These are phyloP conservation scores for Pangasius djambal DNA, from an alignment of 2,797 vertebrate genomes.

Conservation along the genomic window DNA sequence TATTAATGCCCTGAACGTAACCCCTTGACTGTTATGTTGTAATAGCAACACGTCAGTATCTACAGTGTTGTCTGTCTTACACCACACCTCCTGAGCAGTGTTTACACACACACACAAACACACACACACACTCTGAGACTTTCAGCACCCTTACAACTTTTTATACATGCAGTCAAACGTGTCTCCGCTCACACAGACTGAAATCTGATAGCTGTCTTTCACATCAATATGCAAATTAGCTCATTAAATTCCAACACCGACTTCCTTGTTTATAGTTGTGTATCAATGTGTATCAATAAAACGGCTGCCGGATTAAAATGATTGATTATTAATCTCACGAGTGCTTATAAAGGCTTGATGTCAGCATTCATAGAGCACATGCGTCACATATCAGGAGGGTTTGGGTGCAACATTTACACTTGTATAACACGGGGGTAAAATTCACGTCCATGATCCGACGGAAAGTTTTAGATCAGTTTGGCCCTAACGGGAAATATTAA, in stretches of 20 bases:
- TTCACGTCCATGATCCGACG: too few species aligned
- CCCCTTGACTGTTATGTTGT: not conserved
- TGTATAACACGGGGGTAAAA: too few species aligned
- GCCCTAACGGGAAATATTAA: too few species aligned
- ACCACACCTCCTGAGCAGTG: not conserved
- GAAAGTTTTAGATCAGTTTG: too few species aligned
- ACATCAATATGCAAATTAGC: not conserved
- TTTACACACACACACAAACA: not conserved
- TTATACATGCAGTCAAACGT: not conserved
- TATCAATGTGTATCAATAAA: not conserved
- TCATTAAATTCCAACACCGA: not conserved
- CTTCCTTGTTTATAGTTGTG: not conserved
- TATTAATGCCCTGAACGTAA: not conserved
- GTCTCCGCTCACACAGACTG: not conserved
- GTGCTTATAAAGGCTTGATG: too few species aligned
- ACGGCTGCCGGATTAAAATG: not conserved
- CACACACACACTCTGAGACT: not conserved
- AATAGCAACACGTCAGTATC: not conserved
- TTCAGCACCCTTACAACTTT: not conserved
- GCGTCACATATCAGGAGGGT: too few species aligned
- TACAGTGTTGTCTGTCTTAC: not conserved
- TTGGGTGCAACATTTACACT: too few species aligned
- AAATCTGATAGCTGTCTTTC: not conserved
- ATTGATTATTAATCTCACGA: not conserved
- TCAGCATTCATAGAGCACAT: too few species aligned